Base-by-base conservation (phyloP, 2,888 invertebrate species). In the Camptogramma bilineatum region DNA sequence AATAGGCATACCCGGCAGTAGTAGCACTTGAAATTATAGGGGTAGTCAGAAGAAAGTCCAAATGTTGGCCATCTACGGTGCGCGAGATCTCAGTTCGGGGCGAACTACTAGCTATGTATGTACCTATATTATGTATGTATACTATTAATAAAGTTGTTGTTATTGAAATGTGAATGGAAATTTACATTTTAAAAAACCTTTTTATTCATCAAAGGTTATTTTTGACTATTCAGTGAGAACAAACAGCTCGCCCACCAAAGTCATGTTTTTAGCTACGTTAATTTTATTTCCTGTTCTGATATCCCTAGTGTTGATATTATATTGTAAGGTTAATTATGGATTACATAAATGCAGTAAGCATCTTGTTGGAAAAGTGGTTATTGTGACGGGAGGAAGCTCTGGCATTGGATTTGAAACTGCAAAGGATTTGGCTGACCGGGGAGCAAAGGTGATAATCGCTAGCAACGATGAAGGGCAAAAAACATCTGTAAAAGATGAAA, bases 381-480 rank as follows among this genome's bases (percentile, higher is more conserved):
- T 98, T 56, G 94, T 98, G 42, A 98, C 98, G 9, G 98, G 98
- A 18, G 96, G 96, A 52, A 97, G 96, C 71, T 94, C 95, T 72
- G 97, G 97, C 4, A 96, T 97, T 74, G 97, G 97, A 28, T 96
- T 94, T 76, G 96, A 96, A 81, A 96, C 97, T 0, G 95, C 96
- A 0, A 94, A 94, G 70, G 95, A 96, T 77, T 80, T 97, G 54
- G 96, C 96, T 0, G 94, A 94, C 66, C 93, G 96, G 77, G 96
- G 96, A 24, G 97, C 97, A 0, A 94, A 95, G 64, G 93, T 98
- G 7, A 96, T 98, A 59, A 93, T 98, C 94, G 97, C 96, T 0
- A 97, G 97, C 82, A 94, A 97, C 70, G 96, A 96, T 79, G 81
- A 95, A 65, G 94, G 94, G 56, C 93, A 94, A 18, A 97, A 96